A percentile compares a stretch with the other conserved stretches of the same genome.
These are phyloP conservation scores for Enteromius argenteus DNA, from an alignment of 2,797 vertebrate species.

Conservation along the genomic window DNA sequence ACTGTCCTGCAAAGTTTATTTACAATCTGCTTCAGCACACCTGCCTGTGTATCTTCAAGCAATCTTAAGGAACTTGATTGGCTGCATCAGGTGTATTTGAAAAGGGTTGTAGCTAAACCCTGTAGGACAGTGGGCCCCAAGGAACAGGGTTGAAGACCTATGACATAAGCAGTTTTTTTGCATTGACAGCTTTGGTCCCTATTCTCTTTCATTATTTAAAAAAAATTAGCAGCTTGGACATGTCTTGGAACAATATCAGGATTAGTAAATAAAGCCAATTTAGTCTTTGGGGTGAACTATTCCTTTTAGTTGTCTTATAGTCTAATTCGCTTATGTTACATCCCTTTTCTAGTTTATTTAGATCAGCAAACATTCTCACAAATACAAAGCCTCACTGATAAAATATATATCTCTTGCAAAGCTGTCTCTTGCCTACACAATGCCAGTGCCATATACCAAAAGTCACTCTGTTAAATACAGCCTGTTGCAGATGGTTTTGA, in stretches of 20 bases:
- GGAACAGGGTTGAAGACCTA: no score
- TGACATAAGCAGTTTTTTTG: neutral
- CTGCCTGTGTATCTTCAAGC: no score
- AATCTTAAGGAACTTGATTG: no score
- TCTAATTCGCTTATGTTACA: neutral
- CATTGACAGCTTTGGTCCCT: no score
- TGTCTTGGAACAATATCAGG: neutral
- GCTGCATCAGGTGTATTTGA: no score
- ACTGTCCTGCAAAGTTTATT: no score
- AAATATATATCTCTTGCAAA: neutral
- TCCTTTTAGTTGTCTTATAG: neutral
- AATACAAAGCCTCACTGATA: neutral
- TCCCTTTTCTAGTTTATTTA: neutral
- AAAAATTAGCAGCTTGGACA: neutral
- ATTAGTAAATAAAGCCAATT: neutral
- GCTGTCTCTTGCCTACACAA: neutral
- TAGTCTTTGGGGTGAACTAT: neutral
- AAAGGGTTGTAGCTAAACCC: no score
- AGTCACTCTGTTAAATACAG: neutral
- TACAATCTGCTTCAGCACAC: no score
- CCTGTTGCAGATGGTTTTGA: slow-evolving; percentile 19
- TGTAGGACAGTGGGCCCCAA: no score
- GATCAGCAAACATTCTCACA: neutral
- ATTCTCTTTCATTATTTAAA: neutral
- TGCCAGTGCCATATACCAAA: neutral